These are phyloP conservation scores for Chaetoderma sp. DNA, from an alignment of 2,888 invertebrate species.

Conservation along the genomic window DNA sequence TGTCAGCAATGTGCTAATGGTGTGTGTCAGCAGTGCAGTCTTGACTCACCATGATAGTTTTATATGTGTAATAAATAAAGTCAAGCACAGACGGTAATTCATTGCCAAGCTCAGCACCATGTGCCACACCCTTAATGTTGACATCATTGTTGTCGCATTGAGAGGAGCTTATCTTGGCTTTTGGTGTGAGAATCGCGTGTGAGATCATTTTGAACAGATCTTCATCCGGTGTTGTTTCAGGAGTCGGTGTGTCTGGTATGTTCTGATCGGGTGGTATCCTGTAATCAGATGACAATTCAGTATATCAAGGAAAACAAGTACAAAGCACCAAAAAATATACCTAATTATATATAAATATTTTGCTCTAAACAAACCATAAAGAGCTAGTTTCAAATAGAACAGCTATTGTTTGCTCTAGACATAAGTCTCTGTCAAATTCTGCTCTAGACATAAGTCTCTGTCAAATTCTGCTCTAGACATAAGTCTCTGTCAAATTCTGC, in stretches of 20 bases:
- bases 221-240: constrained; percentile 46
- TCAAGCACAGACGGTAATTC: constrained; percentile 55
- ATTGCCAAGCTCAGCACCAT: constrained; percentile 54
- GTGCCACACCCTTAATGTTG: constrained; percentile 51
- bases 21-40: too few relatives aligned
- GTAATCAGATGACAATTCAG: neutral
- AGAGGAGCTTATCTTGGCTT: constrained; percentile 44
- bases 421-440: too few relatives aligned
- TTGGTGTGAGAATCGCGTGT: constrained; percentile 45
- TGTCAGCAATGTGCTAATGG: too few relatives aligned
- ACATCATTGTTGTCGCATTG: constrained; percentile 45
- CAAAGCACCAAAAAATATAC: too few relatives aligned
- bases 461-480: too few relatives aligned
- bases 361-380: too few relatives aligned
- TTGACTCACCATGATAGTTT: constrained; percentile 55
- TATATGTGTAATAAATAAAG: constrained; percentile 54
- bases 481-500: too few relatives aligned
- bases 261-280: constrained; percentile 46
- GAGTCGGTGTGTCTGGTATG: constrained; percentile 22
- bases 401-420: too few relatives aligned
- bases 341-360: too few relatives aligned
- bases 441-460: too few relatives aligned
- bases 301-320: too few relatives aligned
- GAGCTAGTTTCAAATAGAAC: too few relatives aligned
- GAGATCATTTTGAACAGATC: constrained; percentile 52